Percentiles rank a stretch among this genome's conserved stretches.
Evolutionary conservation across 2,797 vertebrate genomes (phyloP).

Genomic region (Falco berigora): DNA sequence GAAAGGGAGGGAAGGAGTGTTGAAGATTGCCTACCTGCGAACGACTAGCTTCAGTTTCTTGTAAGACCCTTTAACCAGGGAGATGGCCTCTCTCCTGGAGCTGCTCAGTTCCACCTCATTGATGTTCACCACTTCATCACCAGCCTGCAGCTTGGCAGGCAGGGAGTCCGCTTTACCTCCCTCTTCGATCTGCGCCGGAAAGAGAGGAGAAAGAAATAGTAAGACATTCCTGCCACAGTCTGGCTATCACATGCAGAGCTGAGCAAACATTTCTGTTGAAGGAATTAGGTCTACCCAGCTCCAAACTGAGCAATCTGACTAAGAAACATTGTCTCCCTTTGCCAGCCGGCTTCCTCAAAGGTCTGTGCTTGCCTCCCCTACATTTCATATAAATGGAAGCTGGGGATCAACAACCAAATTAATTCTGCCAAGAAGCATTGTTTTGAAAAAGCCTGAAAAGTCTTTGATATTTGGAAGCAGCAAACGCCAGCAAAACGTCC

Average conservation of each 20-base stretch:
- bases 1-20: neutral
- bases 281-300: neutral
- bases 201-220: neutral
- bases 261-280: neutral
- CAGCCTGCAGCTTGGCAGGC: slow-evolving; percentile 79
- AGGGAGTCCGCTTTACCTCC: slow-evolving; percentile 82
- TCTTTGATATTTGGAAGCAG: neutral
- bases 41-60: slow-evolving; percentile 84
- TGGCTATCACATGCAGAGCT: neutral
- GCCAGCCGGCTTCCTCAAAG: neutral
- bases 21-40: slow-evolving; percentile 77
- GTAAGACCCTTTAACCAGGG: slow-evolving; percentile 88
- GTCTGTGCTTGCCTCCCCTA: neutral
- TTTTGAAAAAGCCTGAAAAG: neutral
- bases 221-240: neutral
- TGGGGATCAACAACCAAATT: neutral
- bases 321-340: neutral
- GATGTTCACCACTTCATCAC: slow-evolving; percentile 86
- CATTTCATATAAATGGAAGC: neutral
- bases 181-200: slow-evolving; percentile 79
- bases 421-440: neutral
- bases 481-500: accelerated
- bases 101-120: slow-evolving; percentile 86
- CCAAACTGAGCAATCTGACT: neutral
- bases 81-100: slow-evolving; percentile 86